Percentiles rank a stretch among this genome's conserved stretches.
phyloP scores from a whole-genome alignment of 1,140 invertebrate species.

The Anoplophora glabripennis region DNA sequence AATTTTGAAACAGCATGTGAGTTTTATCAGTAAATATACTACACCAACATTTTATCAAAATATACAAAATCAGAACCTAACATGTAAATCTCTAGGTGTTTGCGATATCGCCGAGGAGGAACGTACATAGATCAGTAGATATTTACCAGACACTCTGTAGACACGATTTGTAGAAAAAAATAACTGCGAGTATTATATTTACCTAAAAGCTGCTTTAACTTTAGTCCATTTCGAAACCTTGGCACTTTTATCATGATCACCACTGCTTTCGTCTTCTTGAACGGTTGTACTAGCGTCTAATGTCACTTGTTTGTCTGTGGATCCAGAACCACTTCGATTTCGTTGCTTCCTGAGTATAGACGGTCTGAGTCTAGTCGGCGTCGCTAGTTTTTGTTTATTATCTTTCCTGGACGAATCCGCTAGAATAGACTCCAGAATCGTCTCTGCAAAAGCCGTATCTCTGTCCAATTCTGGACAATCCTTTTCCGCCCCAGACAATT shows the following conservation, averaged over 20 bases:
- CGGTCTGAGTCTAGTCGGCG: slow-evolving; percentile 20
- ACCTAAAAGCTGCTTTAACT: slow-evolving; percentile 73
- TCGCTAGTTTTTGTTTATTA: slow-evolving; percentile 22
- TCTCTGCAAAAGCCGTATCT: slow-evolving; percentile 57
- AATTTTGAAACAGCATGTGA: too few relatives aligned
- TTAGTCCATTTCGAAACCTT: slow-evolving; percentile 79
- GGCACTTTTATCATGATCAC: slow-evolving; percentile 47
- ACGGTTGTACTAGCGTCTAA: slow-evolving; percentile 6
- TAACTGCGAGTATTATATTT: too few relatives aligned
- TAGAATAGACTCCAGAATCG: slow-evolving; percentile 56
- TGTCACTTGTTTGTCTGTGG: slow-evolving; percentile 27
- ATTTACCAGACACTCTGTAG: too few relatives aligned
- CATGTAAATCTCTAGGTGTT: too few relatives aligned
- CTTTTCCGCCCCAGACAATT: slow-evolving; percentile 47
- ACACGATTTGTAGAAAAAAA: too few relatives aligned
- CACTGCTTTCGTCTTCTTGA: slow-evolving; percentile 15
- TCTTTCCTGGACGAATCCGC: slow-evolving; percentile 39
- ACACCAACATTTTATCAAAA: too few relatives aligned
- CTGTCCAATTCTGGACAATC: slow-evolving; percentile 54
- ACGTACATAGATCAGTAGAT: too few relatives aligned
- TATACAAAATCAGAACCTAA: too few relatives aligned
- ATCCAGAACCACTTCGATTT: slow-evolving; percentile 25
- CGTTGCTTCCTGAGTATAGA: slow-evolving; percentile 27
- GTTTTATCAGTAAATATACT: too few relatives aligned
- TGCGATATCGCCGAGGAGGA: too few relatives aligned